phyloP scores from a whole-genome alignment of 2,113 vertebrate species.

The Lates calcarifer region DNA sequence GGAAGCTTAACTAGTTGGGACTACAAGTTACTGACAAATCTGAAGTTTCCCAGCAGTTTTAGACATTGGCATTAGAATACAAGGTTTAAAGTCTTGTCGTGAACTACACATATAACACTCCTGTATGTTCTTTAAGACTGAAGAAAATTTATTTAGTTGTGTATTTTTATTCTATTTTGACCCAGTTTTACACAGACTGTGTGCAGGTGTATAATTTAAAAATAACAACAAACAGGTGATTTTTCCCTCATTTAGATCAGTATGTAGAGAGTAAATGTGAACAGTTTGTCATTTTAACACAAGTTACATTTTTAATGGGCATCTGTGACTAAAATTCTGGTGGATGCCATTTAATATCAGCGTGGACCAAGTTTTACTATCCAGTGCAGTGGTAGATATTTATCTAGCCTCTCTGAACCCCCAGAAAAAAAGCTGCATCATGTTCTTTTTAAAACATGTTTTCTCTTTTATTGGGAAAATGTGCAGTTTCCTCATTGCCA shows the following conservation, averaged over 20 bases:
- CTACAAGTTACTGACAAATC: background rate
- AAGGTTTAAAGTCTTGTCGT: background rate
- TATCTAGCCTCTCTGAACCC: too few species aligned
- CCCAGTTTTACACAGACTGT: too few species aligned
- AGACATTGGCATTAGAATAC: accelerated
- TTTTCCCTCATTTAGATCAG: background rate
- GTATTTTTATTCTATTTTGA: too few species aligned
- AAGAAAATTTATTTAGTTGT: too few species aligned
- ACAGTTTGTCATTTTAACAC: background rate
- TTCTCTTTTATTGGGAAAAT: slow-evolving; percentile 7
- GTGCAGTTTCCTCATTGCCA: background rate
- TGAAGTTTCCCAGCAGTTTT: background rate
- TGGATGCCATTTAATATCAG: background rate
- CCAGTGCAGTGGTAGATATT: background rate
- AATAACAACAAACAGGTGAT: background rate
- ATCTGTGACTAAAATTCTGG: background rate
- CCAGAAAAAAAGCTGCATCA: background rate
- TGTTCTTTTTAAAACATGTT: background rate
- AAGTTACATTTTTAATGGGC: background rate
- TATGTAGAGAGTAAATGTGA: background rate
- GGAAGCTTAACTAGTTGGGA: background rate
- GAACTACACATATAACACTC: too few species aligned
- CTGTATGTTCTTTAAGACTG: too few species aligned
- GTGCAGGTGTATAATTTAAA: too few species aligned
- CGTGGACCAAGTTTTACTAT: background rate